Conservation (phyloP, 2,888 invertebrate species). For the Sarcophaga rosellei region DNA sequence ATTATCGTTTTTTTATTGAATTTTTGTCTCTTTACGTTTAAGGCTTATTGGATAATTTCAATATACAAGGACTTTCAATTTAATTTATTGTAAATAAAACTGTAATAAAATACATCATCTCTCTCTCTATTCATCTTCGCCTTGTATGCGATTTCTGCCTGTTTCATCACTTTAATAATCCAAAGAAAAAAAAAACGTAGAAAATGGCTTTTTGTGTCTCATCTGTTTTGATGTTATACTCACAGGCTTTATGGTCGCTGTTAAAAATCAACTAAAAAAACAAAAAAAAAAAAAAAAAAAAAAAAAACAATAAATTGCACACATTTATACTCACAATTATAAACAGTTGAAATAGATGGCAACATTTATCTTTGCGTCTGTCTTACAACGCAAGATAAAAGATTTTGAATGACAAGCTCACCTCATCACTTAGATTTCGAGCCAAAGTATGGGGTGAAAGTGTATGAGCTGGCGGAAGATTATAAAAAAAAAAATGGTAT, state of each 20-base stretch:
- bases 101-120: not conserved
- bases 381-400: constrained; percentile 1
- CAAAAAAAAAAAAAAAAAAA: not conserved
- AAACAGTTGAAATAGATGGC: constrained; percentile 13
- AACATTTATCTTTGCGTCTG: constrained; percentile 20
- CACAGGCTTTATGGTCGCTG: constrained; percentile 1
- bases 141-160: not conserved
- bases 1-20: too few relatives aligned
- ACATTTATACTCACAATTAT: not conserved
- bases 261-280: constrained; percentile 30
- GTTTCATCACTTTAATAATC: constrained; percentile 17
- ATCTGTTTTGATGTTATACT: constrained; percentile 3
- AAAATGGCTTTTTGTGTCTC: not conserved
- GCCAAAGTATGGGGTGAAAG: not conserved
- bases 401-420: constrained; percentile 16
- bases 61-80: constrained; percentile 10
- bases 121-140: too few relatives aligned
- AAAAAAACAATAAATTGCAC: constrained; percentile 2
- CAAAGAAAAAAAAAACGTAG: not conserved
- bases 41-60: constrained; percentile 12
- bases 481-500: not conserved
- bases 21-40: constrained; percentile 17
- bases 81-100: constrained; percentile 28
- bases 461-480: not conserved
- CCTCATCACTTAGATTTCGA: constrained; percentile 24